These are phyloP conservation scores for Hemithea aestivaria DNA, from an alignment of 2,888 invertebrate species.

Conservation along the genomic window DNA sequence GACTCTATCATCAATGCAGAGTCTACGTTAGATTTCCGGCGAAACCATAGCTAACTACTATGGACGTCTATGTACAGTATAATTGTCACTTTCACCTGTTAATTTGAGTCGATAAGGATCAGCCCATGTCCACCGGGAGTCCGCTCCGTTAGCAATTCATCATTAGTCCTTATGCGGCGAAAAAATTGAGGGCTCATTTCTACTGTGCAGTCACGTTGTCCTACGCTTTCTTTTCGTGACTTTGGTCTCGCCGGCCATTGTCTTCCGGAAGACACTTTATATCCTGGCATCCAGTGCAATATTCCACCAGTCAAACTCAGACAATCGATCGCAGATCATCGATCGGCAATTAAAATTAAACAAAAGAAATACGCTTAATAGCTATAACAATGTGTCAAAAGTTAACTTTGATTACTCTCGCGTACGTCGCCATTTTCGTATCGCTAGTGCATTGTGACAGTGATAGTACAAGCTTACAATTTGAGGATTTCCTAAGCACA, in stretches of 20 bases:
- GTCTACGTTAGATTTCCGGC: slow-evolving; percentile 5
- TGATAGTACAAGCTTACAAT: slow-evolving; percentile 29
- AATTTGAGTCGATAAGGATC: slow-evolving; percentile 55
- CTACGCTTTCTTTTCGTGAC: slow-evolving; percentile 71
- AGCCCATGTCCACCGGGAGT: slow-evolving; percentile 54
- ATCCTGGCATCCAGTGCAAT: slow-evolving; percentile 62
- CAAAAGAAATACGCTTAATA: slow-evolving; percentile 20
- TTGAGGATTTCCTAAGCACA: slow-evolving; percentile 49
- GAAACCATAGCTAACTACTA: not conserved
- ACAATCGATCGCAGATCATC: slow-evolving; percentile 46
- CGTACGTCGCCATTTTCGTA: slow-evolving; percentile 56
- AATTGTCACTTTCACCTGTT: slow-evolving; percentile 56
- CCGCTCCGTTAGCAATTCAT: slow-evolving; percentile 57
- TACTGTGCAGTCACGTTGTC: slow-evolving; percentile 68
- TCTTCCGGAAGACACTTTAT: slow-evolving; percentile 70
- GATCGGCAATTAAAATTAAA: slow-evolving; percentile 29
- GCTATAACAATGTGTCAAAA: slow-evolving; percentile 58
- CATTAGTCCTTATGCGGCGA: slow-evolving; percentile 60
- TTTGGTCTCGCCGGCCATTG: slow-evolving; percentile 69
- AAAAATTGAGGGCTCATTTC: slow-evolving; percentile 66
- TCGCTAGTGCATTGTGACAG: slow-evolving; percentile 57
- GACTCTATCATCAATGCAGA: not conserved
- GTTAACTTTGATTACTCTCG: slow-evolving; percentile 53
- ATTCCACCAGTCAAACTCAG: slow-evolving; percentile 60
- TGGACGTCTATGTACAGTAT: slow-evolving; percentile 16